phyloP scores from a whole-genome alignment of 2,113 vertebrate species.

The Orientallactaga bullata region DNA sequence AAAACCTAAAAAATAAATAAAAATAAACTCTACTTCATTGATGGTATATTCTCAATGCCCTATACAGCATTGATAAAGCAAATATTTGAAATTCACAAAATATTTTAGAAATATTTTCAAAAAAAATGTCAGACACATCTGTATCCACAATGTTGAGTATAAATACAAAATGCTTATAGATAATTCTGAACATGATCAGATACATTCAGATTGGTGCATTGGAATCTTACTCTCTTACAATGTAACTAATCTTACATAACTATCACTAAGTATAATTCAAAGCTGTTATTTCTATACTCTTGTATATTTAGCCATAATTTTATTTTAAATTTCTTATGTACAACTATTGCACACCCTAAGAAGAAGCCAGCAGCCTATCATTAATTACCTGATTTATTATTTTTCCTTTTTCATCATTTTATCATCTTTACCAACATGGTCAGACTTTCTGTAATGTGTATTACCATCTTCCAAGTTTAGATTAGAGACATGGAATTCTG shows the following conservation, averaged over 20 bases:
- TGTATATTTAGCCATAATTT: background rate
- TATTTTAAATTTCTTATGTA: background rate
- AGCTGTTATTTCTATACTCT: background rate
- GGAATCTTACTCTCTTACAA: background rate
- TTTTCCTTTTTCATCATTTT: background rate
- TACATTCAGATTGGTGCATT: background rate
- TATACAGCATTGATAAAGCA: background rate
- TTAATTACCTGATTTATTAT: background rate
- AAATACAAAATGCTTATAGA: background rate
- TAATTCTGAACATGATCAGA: background rate
- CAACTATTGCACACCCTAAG: background rate
- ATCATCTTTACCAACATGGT: background rate
- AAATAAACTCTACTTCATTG: background rate
- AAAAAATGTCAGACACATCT: background rate
- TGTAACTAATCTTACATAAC: background rate
- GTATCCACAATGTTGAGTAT: background rate
- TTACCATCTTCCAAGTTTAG: background rate
- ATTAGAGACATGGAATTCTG: background rate
- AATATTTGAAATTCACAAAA: constrained; percentile 5
- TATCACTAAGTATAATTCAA: background rate
- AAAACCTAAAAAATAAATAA: too few relatives aligned
- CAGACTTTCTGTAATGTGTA: background rate
- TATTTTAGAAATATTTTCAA: background rate
- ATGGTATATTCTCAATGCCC: background rate
- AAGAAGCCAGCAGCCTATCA: background rate